These are phyloP conservation scores for Bicyclus anynana DNA, from an alignment of 1,140 invertebrate species.

Conservation along the genomic window DNA sequence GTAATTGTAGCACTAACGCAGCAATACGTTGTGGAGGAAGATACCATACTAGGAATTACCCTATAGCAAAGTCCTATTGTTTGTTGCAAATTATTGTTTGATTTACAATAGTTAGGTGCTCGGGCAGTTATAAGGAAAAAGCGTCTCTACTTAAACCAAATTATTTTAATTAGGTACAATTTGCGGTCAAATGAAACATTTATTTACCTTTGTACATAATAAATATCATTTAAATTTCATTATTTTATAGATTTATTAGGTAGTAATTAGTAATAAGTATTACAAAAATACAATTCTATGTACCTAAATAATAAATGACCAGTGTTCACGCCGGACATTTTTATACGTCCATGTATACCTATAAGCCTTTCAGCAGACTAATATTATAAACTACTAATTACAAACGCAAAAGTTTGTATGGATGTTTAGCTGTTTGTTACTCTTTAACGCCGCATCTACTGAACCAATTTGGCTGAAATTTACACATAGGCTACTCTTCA, in stretches of 20 bases:
- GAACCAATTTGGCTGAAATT: too few relatives aligned
- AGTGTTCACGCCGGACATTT: too few relatives aligned
- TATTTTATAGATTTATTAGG: not conserved
- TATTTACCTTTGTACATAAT: not conserved
- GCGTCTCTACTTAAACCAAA: not conserved
- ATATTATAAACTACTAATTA: too few relatives aligned
- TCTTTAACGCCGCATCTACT: too few relatives aligned
- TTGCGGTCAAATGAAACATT: not conserved
- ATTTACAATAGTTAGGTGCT: not conserved
- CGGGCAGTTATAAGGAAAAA: not conserved
- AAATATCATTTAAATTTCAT: not conserved
- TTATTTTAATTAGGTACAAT: not conserved
- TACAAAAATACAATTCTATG: too few relatives aligned
- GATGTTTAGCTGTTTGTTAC: too few relatives aligned
- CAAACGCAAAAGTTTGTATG: too few relatives aligned
- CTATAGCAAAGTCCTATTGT: slow-evolving; percentile 13
- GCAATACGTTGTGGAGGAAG: slow-evolving; percentile 28
- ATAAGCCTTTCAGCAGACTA: too few relatives aligned
- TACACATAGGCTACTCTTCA: too few relatives aligned
- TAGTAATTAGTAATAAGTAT: too few relatives aligned
- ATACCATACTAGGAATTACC: slow-evolving; percentile 37
- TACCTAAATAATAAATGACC: too few relatives aligned
- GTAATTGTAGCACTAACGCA: slow-evolving; percentile 5
- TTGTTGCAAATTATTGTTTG: slow-evolving; percentile 2
- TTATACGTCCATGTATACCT: too few relatives aligned